A percentile compares a stretch with the other conserved stretches of the same genome.
Evolutionary conservation across 1,140 invertebrate species (phyloP).

Genomic region (Drosophila lacertosa): DNA sequence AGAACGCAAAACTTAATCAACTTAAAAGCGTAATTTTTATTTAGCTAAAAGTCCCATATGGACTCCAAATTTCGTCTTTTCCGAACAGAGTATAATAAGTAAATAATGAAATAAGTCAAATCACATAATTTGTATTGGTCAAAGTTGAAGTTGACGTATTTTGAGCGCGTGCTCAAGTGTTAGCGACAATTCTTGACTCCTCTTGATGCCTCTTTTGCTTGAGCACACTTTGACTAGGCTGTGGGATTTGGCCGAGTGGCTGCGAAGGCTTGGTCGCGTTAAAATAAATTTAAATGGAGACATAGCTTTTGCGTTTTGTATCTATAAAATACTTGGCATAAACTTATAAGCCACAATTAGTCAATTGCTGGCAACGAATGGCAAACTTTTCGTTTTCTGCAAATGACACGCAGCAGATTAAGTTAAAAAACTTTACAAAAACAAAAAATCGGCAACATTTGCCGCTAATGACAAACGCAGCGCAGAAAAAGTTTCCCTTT

Average conservation of each 20-base stretch:
- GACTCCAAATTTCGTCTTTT: background rate
- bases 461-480: conserved; percentile 41
- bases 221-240: conserved; percentile 30
- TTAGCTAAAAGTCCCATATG: too few species aligned
- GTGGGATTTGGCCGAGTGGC: background rate
- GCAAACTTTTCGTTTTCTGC: conserved; percentile 15
- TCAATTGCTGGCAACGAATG: background rate
- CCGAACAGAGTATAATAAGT: conserved; percentile 27
- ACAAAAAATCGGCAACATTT: conserved; percentile 25
- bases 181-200: background rate
- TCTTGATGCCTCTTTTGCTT: conserved; percentile 7
- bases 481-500: conserved; percentile 21
- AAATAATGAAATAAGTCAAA: conserved; percentile 69
- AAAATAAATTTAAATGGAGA: background rate
- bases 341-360: conserved; percentile 5
- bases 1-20: too few species aligned
- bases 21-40: too few species aligned
- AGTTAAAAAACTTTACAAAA: conserved; percentile 22
- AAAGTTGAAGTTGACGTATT: conserved; percentile 60
- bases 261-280: background rate
- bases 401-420: conserved; percentile 35
- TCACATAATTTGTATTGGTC: conserved; percentile 73
- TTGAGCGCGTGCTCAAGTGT: conserved; percentile 67
- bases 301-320: background rate
- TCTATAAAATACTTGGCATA: background rate